Evolutionary conservation across 2,113 vertebrate species (phyloP).

Genomic region (Ardeotis arabs): DNA sequence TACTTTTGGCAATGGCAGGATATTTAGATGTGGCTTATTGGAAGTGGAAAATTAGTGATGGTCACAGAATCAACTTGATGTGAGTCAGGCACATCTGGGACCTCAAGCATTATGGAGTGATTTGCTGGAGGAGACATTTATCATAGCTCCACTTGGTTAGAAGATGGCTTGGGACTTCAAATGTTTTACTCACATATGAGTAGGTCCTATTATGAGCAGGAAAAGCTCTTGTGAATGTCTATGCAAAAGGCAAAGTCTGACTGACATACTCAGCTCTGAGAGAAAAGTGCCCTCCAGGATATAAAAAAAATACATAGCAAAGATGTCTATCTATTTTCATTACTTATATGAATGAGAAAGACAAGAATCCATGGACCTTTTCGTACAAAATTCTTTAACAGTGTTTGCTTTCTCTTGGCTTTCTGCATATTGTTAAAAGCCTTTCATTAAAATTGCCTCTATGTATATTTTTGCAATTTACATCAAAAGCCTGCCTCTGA

Average conservation of each 20-base stretch:
- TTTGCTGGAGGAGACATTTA: background rate
- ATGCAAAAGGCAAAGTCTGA: background rate
- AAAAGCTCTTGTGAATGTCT: background rate
- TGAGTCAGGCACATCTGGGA: background rate
- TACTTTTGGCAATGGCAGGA: background rate
- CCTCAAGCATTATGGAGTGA: background rate
- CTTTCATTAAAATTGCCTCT: background rate
- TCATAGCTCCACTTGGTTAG: background rate
- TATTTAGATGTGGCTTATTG: background rate
- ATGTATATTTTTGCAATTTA: background rate
- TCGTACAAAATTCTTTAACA: background rate
- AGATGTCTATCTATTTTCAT: background rate
- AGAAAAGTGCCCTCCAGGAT: background rate
- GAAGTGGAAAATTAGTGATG: background rate
- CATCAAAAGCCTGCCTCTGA: background rate
- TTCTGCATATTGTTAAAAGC: background rate
- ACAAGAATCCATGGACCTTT: background rate
- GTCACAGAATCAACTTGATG: background rate
- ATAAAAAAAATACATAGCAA: background rate
- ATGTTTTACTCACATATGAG: rapidly evolving
- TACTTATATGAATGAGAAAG: background rate
- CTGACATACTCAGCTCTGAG: background rate
- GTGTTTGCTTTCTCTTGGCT: background rate
- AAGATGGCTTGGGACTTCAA: background rate
- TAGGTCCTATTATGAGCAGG: background rate